Conservation (phyloP, 2,888 invertebrate species). For the Odontocolon sp. region DNA sequence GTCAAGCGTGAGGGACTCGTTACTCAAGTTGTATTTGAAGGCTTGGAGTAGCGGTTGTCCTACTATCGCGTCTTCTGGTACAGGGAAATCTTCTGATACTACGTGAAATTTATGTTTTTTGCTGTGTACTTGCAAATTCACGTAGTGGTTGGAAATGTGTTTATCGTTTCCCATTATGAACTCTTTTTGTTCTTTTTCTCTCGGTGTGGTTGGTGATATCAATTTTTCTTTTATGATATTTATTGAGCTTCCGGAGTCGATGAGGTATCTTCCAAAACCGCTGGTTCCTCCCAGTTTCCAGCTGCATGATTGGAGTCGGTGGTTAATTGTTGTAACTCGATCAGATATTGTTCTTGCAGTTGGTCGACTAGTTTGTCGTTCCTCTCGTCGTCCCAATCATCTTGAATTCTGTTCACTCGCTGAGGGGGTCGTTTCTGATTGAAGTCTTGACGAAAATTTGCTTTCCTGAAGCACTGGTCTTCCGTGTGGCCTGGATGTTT, state of each 20-base stretch:
- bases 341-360: background rate
- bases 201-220: conserved; percentile 4
- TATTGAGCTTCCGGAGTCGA: conserved; percentile 43
- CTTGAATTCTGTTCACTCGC: too few relatives aligned
- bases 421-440: background rate
- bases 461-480: background rate
- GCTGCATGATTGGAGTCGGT: background rate
- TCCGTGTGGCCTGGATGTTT: background rate
- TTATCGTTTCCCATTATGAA: conserved; percentile 26
- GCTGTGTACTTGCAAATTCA: conserved; percentile 22
- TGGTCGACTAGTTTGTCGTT: background rate
- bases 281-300: background rate
- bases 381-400: too few relatives aligned
- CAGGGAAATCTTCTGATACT: conserved; percentile 34
- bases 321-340: background rate
- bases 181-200: background rate
- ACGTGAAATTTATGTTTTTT: conserved; percentile 18
- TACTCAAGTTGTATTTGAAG: background rate
- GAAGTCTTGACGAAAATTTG: background rate
- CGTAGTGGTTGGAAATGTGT: conserved; percentile 1
- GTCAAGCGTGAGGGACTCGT: conserved; percentile 20
- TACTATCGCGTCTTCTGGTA: conserved; percentile 35
- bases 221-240: conserved; percentile 34
- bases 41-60: conserved; percentile 26
- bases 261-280: background rate